Evolutionary conservation across 1,140 invertebrate species (phyloP).

Genomic region (Lepidurus arcticus): DNA sequence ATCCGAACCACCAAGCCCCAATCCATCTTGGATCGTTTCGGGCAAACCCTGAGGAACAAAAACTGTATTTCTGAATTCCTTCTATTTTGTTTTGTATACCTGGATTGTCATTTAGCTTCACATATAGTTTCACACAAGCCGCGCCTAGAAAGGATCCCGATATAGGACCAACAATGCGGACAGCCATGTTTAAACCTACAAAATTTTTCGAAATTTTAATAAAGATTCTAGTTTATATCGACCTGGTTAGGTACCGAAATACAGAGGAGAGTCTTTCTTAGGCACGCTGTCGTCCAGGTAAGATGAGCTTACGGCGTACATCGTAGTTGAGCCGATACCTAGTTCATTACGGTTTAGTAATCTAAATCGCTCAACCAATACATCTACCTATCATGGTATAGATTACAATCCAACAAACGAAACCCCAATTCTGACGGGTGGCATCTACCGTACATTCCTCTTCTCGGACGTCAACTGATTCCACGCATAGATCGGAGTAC

Average conservation of each 20-base stretch:
- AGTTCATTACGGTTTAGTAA: neutral
- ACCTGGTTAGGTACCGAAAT: conserved; percentile 33
- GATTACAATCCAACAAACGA: conserved; percentile 27
- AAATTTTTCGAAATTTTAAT: neutral
- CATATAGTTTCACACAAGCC: conserved; percentile 29
- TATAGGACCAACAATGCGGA: conserved; percentile 33
- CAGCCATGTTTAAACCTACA: conserved; percentile 28
- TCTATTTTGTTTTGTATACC: conserved; percentile 22
- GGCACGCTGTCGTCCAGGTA: conserved; percentile 37
- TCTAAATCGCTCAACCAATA: neutral
- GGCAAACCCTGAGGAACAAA: conserved; percentile 27
- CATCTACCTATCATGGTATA: conserved; percentile 30
- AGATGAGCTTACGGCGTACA: conserved; percentile 34
- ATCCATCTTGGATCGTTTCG: conserved; percentile 39
- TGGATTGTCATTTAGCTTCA: conserved; percentile 12
- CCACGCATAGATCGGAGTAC: neutral
- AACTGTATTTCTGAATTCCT: neutral
- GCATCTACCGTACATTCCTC: conserved; percentile 28
- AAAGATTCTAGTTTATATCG: neutral
- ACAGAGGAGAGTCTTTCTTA: conserved; percentile 36
- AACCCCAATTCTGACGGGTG: neutral
- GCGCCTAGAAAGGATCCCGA: conserved; percentile 31
- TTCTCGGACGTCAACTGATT: neutral
- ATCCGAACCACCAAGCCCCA: conserved; percentile 41
- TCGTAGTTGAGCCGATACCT: conserved; percentile 32